Conservation (phyloP, 1,140 invertebrate species). For the Tenebrio molitor region DNA sequence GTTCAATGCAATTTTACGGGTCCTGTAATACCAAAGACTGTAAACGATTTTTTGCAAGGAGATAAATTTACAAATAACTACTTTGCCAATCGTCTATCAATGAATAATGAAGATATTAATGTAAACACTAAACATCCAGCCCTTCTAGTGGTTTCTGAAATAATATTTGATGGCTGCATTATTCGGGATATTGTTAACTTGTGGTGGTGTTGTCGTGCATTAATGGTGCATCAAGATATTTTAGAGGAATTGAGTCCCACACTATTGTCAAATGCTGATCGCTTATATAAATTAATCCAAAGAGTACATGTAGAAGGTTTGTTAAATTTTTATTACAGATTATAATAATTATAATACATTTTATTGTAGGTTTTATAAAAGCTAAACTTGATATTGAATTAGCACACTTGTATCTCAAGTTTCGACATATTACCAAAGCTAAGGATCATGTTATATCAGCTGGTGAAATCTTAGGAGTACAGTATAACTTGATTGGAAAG, state of each 20-base stretch:
- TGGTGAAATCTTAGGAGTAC: slow-evolving; percentile 73
- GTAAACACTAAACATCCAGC: slow-evolving; percentile 75
- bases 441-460: slow-evolving; percentile 77
- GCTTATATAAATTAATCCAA: slow-evolving; percentile 69
- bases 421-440: slow-evolving; percentile 78
- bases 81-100: slow-evolving; percentile 66
- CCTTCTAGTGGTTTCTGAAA: slow-evolving; percentile 76
- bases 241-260: slow-evolving; percentile 79
- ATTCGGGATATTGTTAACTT: slow-evolving; percentile 61
- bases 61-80: slow-evolving; percentile 66
- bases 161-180: slow-evolving; percentile 72
- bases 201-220: slow-evolving; percentile 83
- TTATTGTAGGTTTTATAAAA: slow-evolving; percentile 68
- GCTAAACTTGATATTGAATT: slow-evolving; percentile 82
- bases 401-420: slow-evolving; percentile 80
- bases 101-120: slow-evolving; percentile 75
- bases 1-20: slow-evolving; percentile 87
- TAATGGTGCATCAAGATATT: slow-evolving; percentile 80
- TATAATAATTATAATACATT: slow-evolving; percentile 32
- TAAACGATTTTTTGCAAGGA: slow-evolving; percentile 66
- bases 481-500: slow-evolving; percentile 76
- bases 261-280: slow-evolving; percentile 75
- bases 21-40: slow-evolving; percentile 69
- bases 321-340: neutral
- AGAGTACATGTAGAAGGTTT: slow-evolving; percentile 53